phyloP scores from a whole-genome alignment of 2,797 vertebrate genomes.

The Chelon auratus region DNA sequence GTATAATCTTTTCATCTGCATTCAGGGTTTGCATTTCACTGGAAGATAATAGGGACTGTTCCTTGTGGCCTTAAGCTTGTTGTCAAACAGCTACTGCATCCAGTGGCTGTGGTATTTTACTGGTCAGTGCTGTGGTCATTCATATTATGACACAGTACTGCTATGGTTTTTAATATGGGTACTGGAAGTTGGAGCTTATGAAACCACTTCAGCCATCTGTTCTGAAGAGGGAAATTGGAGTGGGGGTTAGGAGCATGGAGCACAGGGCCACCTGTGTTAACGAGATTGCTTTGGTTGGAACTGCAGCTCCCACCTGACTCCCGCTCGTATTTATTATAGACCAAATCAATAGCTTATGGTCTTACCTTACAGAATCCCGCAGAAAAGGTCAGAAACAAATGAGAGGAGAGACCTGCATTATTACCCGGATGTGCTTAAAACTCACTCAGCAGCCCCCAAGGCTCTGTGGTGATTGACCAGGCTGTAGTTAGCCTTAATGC shows the following conservation, averaged over 20 bases:
- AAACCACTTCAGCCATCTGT: conserved; percentile 31
- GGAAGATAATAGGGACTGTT: conserved; percentile 43
- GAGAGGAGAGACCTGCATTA: conserved; percentile 48
- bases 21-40: conserved; percentile 30
- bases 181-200: conserved; percentile 37
- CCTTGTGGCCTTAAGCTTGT: conserved; percentile 1
- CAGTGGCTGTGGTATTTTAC: conserved; percentile 18
- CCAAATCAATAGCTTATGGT: conserved; percentile 69
- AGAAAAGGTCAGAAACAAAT: conserved; percentile 67
- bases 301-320: conserved; percentile 45
- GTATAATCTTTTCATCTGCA: conserved; percentile 68
- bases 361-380: conserved; percentile 42
- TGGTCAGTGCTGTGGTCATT: conserved; percentile 26
- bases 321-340: conserved; percentile 57
- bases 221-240: conserved; percentile 45
- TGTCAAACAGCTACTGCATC: conserved; percentile 36
- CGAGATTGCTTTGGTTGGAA: conserved; percentile 57
- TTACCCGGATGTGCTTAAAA: conserved; percentile 64
- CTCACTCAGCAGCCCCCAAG: conserved; percentile 37
- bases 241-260: conserved; percentile 14
- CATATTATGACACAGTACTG: neutral
- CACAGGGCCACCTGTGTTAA: conserved; percentile 48
- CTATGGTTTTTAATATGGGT: conserved; percentile 34
- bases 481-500: conserved; percentile 19
- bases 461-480: conserved; percentile 43